phyloP scores from a whole-genome alignment of 2,113 vertebrate species.

The Serinus canaria region DNA sequence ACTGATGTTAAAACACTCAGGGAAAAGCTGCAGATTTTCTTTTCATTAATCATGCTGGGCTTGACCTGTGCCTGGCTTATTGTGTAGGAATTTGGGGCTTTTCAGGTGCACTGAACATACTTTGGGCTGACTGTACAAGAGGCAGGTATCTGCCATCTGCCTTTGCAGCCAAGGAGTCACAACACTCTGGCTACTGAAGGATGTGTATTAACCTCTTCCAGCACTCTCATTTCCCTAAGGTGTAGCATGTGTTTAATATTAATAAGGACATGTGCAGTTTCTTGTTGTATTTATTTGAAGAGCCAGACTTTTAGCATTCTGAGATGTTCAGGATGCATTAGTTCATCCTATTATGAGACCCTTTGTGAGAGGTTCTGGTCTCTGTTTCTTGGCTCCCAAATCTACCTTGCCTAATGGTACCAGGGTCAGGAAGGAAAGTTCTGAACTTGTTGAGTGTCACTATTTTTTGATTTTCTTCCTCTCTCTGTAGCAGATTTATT shows the following conservation, averaged over 20 bases:
- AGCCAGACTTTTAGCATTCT: not conserved
- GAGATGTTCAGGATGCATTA: not conserved
- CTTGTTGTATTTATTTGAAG: not conserved
- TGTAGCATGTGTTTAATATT: not conserved
- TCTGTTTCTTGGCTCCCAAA: not conserved
- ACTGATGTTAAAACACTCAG: not conserved
- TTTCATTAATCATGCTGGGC: not conserved
- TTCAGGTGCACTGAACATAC: not conserved
- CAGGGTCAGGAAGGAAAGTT: not conserved
- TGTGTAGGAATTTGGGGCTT: not conserved
- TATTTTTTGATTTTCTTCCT: not conserved
- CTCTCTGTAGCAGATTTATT: not conserved
- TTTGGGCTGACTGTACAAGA: not conserved
- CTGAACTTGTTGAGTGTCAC: not conserved
- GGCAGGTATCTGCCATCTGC: not conserved
- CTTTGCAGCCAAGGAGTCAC: not conserved
- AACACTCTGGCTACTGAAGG: not conserved
- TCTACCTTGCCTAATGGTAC: not conserved
- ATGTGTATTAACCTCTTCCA: not conserved
- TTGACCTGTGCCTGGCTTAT: not conserved
- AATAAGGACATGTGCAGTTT: not conserved
- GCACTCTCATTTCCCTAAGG: not conserved
- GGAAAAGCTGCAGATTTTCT: not conserved
- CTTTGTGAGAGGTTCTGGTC: fast-evolving
- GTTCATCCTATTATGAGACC: not conserved